Evolutionary conservation across 2,113 vertebrate species (phyloP).

Genomic region (Antigone vipio): DNA sequence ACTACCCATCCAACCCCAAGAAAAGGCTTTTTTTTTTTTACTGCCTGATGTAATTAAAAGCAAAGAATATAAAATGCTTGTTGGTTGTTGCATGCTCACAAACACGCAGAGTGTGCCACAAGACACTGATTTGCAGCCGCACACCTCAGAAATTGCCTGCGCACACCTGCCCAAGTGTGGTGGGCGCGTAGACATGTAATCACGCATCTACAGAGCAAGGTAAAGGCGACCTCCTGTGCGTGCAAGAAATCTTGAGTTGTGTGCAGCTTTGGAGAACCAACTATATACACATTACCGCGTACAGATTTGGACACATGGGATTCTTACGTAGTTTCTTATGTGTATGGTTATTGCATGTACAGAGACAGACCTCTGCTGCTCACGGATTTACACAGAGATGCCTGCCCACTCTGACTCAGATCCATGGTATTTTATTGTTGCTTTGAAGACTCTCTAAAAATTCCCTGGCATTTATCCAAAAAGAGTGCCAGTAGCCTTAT

Average conservation of each 20-base stretch:
- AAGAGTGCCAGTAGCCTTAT: background rate
- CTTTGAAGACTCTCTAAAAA: constrained; percentile 4
- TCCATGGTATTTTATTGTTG: background rate
- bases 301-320: fast-evolving
- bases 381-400: background rate
- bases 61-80: background rate
- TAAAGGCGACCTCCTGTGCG: background rate
- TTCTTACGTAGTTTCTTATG: background rate
- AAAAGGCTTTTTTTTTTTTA: background rate
- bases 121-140: background rate
- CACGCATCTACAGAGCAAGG: fast-evolving
- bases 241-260: background rate
- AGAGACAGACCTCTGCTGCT: background rate
- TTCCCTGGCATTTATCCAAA: background rate
- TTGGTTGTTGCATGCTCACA: background rate
- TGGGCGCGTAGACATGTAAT: background rate
- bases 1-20: background rate
- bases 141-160: background rate
- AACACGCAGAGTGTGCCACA: background rate
- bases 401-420: background rate
- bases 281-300: fast-evolving
- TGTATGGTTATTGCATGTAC: fast-evolving
- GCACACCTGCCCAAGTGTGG: background rate
- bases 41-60: background rate
- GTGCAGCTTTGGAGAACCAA: background rate